Base-by-base conservation (phyloP, 2,113 vertebrate species). In the Brachyistius frenatus region DNA sequence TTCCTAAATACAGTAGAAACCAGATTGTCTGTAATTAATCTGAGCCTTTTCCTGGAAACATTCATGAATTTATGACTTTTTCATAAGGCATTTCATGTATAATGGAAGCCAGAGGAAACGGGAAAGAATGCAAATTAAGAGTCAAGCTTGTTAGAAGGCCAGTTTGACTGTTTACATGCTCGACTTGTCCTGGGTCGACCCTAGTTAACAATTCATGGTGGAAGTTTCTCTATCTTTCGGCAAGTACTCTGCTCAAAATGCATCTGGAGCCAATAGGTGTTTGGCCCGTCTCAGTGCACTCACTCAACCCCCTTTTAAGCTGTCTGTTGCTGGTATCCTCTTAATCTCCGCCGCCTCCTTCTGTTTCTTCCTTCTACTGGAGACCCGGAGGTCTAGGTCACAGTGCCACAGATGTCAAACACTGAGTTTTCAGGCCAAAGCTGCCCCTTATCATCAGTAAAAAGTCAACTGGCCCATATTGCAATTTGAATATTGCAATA, bases 151-250 rank as follows among this genome's bases (percentile, higher is more conserved):
- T 91, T 93, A 92, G 86, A 80, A 72, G 78, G 72, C 71, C 73
- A 75, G 87, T 81, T 89, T 76, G 83, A 83, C 88, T 94, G 92
- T 93, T 92, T 90, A 92, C 89, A 92, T 88, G 83, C 85, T 79
- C 23, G 74, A 77, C 58, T 84, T 91, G 81, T 88, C 85, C 89
- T 67, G 78, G 85, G 76, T 90, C 81, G 71, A 89, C 82, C 90
- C 77, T 67, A 61, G 72, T 92, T 90, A 93, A 92, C 86, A 89
- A 92, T 93, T 93, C 76, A 92, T 88, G 60, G 58, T 65, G 64
- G 76, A 91, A 83, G 83, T 88, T 89, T 89, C 69, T 73, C 77
- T 66, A 58, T 85, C 81, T 89, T 85, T 83, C 77, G 46, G 76
- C 54, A 53, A 78, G 69, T 56, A 63, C 69, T 76, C 7, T 14